Evolutionary conservation across 2,888 invertebrate genomes (phyloP), one percentile per base, ranked within the genome.

Genomic region (Callyntrura sp.): DNA sequence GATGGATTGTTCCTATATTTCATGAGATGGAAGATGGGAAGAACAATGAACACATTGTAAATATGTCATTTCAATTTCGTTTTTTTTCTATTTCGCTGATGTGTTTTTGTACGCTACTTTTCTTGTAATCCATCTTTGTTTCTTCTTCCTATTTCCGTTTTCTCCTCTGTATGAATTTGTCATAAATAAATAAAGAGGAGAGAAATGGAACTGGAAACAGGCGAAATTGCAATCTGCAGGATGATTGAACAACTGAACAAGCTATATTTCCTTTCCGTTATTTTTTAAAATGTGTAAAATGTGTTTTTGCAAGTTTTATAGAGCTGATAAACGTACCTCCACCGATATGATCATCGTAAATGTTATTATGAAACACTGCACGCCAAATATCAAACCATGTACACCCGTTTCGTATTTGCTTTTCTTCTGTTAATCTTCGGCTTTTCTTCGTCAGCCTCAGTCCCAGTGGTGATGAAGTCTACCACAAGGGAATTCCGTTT

Each of bases 401-500:
- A n/a, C n/a, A n/a, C n/a, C n/a, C 17, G 11, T 14, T 45, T 70
- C 70, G 28, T 84, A 70, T 51, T 48, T 51, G 23, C 28, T 82
- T 55, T 70, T 70, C 48, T 48, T 35, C 62, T 45, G 28, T 85
- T 70, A 85, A 85, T 76, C 76, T 85, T 73, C 48, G 14, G 57
- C 68, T 78, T 55, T 55, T 60, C 45, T 35, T 57, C 55, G 57
- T 85, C 60, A 73, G 76, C 6, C 4, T n/a, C 76, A 57, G 85
- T n/a, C n/a, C n/a, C n/a, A n/a, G n/a, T n/a, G n/a, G n/a, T 73
- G 85, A 85, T 76, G 76, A 86, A 86, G 86, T 76, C 79, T 62
- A 86, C 86, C 86, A 86, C 65, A 43, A 76, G 65, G 86, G 86
- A 79, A 78, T 86, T 78, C 76, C 78, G 35, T 78, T 86, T 86